Conservation (phyloP, 2,113 vertebrate species). For the Lepidothrix coronata region DNA sequence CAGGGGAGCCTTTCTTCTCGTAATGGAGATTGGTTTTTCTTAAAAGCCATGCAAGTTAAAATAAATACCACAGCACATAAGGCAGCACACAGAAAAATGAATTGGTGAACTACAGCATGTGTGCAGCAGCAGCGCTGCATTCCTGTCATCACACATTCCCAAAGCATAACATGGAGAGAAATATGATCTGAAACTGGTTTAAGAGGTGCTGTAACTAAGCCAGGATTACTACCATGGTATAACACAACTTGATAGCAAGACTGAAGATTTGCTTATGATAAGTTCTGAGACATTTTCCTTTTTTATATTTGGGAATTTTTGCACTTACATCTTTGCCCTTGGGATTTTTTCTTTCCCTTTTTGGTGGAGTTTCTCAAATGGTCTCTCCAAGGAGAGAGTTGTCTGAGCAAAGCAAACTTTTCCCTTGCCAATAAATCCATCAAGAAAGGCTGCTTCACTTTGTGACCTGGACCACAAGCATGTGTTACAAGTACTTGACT, state of each 20-base stretch:
- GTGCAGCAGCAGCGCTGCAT: background rate
- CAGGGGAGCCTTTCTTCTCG: constrained; percentile 16
- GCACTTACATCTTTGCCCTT: background rate
- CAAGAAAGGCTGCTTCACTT: background rate
- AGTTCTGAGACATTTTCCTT: background rate
- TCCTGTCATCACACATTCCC: constrained; percentile 17
- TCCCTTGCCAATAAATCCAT: background rate
- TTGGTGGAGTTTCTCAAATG: background rate
- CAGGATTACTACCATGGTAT: constrained; percentile 24
- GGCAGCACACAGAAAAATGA: background rate
- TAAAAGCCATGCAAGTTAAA: constrained; percentile 8
- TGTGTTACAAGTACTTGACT: background rate
- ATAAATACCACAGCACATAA: background rate
- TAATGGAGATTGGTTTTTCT: constrained; percentile 9
- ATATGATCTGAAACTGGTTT: constrained; percentile 19
- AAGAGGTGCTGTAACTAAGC: constrained; percentile 25
- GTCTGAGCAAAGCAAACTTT: background rate
- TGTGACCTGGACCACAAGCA: background rate
- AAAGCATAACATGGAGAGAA: background rate
- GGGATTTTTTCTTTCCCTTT: background rate
- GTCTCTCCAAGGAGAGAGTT: background rate
- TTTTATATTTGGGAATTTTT: background rate
- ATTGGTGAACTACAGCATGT: background rate
- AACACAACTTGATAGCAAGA: background rate
- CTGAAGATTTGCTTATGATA: background rate